Conservation (phyloP, 2,888 invertebrate genomes). For the Erebia aethiops region DNA sequence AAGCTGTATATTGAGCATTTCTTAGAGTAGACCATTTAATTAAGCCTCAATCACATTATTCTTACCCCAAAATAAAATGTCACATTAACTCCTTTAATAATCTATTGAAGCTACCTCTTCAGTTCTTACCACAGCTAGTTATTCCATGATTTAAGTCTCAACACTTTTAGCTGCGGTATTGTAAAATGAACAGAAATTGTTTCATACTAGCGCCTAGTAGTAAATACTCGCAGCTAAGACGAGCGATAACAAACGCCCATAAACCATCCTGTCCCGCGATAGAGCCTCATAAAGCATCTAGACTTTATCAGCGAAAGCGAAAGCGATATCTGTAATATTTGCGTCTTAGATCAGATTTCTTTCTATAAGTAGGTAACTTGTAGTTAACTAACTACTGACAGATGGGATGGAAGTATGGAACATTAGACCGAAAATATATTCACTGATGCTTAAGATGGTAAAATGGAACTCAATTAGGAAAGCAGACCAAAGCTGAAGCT, state of each 20-base stretch:
- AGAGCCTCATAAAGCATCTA: constrained; percentile 46
- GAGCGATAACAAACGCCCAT: constrained; percentile 66
- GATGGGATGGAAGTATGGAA: no score
- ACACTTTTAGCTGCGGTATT: background rate
- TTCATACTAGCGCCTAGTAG: background rate
- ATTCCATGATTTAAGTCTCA: background rate
- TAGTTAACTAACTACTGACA: no score
- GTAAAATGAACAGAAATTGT: background rate
- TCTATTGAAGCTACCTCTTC: background rate
- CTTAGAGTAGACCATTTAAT: no score
- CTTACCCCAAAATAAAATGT: background rate
- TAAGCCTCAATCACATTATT: no score
- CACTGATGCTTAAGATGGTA: no score
- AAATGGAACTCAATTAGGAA: no score
- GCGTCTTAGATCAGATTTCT: background rate
- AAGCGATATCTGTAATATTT: background rate
- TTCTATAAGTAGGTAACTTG: no score
- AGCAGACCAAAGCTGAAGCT: no score
- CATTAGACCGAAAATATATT: no score
- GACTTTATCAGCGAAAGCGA: constrained; percentile 41
- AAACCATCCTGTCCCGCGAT: constrained; percentile 68
- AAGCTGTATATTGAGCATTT: no score
- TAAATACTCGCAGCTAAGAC: constrained; percentile 54
- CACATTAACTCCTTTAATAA: background rate
- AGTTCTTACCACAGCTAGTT: background rate